Evolutionary conservation across 2,797 vertebrate species (phyloP), one percentile per base, ranked within the genome.

Genomic region (Eospalax fontanierii): DNA sequence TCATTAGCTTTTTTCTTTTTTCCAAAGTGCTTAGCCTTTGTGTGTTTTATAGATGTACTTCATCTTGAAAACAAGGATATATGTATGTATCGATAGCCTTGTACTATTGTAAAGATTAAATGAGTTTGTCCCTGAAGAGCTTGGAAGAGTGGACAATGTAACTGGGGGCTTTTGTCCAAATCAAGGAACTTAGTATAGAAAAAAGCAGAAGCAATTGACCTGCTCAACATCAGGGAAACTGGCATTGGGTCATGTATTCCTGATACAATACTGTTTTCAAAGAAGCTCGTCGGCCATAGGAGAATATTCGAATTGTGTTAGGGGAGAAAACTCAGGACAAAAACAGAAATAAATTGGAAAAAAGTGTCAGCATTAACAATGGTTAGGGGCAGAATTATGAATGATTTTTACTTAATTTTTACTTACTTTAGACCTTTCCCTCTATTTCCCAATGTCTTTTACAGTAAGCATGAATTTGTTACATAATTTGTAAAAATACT

Each of bases 391-490:
- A 22, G 81, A 83, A 90, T 88, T 66, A 7, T 50, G 70, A 65
- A 50, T 50, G 26, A 22, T 86, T 30, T 46, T 59, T 85, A 24
- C 66, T 88, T 80, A 57, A 54, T 54, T 54, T 90, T 80, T 50
- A 24, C 66, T 90, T 80, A 57, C 40, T 73, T 93, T 40, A 61
- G 50, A 79, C 4, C 43, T 81, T 90, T 89, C 9, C 30, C 63
- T 82, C 68, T 73, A 57, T 94, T 95, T 96, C 79, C 63, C 50
- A 91, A 8, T 30, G 70, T 75, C 65, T 86, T 92, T 86, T 87
- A 95, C 26, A 86, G 21, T 90, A 93, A 94, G 21, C 74, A 71
- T 66, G 30, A 70, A 71, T 86, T 54, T 91, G 81, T 89, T 76
- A 57, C 38, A 70, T 73, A 50, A 61, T 71, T 80, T 79, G 75